Evolutionary conservation across 2,797 vertebrate species (phyloP), one percentile per base, ranked within the genome.

Genomic region (Eidolon dupreanum): DNA sequence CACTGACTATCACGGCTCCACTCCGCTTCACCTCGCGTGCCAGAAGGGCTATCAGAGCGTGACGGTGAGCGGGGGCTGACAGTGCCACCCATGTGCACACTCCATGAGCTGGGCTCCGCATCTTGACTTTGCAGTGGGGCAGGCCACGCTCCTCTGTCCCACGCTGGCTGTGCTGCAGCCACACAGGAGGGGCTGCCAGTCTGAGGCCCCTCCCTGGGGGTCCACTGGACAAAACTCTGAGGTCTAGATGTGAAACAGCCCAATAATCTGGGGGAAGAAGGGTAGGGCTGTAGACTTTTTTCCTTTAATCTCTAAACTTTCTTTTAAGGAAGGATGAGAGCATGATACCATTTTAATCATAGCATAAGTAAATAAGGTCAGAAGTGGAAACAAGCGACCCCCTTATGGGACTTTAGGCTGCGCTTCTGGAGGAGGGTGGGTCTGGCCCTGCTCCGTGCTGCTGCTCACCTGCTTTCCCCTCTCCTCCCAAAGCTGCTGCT

Each of bases 1-100:
- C 96, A 99, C 99, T 0, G 99, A 99, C 98, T 99, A 99, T 97
- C 99, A 99, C 0, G 99, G 99, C 68, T 99, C 99, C 53, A 99
- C 99, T 0, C 99, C 99, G 0, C 99, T 99, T 51, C 99, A 99
- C 97, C 99, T 99, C 10, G 99, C 99, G 36, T 99, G 99, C 94
- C 99, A 99, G 97, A 99, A 99, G 43, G 99, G 99, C 91, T 99
- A 99, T 97, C 99, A 99, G 97, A 99, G 99, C 3, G 99, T 99
- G 95, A 99, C 99, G 97, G 99, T 99, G 97, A 99, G 99, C 74
- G 49, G 33, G 26, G 0, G 24, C 4, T 5, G 8, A 33, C 4
- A 20, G 46, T 0, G 16, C 90, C 53, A 4, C 36, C 33, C 6
- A 1, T 4, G 36, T 13, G 8, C 0, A 1, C 19, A 82, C 8